Evolutionary conservation across 2,113 vertebrate species (phyloP).

Genomic region (Vulpes lagopus): DNA sequence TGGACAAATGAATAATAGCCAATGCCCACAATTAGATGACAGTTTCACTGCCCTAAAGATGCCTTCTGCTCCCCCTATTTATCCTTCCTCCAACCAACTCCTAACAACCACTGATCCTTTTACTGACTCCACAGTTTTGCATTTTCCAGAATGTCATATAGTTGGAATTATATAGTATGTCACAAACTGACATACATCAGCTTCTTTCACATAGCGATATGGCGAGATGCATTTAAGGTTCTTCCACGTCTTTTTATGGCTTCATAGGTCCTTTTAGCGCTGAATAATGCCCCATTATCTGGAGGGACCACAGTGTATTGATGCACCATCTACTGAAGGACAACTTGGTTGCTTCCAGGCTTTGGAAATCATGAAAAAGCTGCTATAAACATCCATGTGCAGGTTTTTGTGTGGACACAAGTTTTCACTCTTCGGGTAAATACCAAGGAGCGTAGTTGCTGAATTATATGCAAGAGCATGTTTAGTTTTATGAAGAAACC

Average conservation of each 20-base stretch:
- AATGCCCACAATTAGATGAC: too few relatives aligned
- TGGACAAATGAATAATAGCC: background rate
- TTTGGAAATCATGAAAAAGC: background rate
- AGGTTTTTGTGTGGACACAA: background rate
- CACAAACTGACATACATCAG: too few relatives aligned
- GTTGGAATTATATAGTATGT: background rate
- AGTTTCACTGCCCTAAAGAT: background rate
- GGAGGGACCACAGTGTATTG: background rate
- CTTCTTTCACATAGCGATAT: too few relatives aligned
- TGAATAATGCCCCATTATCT: background rate
- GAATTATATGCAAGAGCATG: background rate
- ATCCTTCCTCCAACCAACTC: too few relatives aligned
- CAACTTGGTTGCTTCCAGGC: background rate
- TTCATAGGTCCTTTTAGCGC: background rate
- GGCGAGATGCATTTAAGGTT: fast-evolving
- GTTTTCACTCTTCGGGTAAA: background rate
- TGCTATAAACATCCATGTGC: background rate
- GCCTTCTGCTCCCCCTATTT: background rate
- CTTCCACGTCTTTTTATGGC: background rate
- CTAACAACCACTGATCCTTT: too few relatives aligned
- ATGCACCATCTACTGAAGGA: background rate
- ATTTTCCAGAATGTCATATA: too few relatives aligned
- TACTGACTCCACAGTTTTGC: fast-evolving
- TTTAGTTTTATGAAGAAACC: background rate
- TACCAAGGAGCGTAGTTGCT: too few relatives aligned